Percentiles rank a stretch among this genome's conserved stretches.
Evolutionary conservation across 2,113 vertebrate species (phyloP).

Genomic region (Corythoichthys haematopterus): DNA sequence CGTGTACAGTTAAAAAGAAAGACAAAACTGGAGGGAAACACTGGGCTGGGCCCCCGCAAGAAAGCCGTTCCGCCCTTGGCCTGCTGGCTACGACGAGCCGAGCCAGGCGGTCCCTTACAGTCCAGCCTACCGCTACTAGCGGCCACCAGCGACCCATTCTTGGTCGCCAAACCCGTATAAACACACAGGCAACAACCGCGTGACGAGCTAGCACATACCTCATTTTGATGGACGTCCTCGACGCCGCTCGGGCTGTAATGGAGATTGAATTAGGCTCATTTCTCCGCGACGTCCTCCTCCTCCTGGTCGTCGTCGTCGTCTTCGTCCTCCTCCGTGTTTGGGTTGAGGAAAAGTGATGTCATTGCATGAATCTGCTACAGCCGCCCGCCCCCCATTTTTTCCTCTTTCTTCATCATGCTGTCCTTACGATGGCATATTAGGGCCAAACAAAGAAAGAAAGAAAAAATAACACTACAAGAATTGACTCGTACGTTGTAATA

Average conservation of each 20-base stretch:
- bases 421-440: neutral
- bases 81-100: neutral
- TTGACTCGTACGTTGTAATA: no score
- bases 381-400: slow-evolving; percentile 62
- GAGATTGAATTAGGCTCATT: slow-evolving; percentile 14
- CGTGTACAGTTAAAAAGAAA: no score
- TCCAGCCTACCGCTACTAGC: no score
- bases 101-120: neutral
- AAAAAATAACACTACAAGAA: no score
- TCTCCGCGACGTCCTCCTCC: slow-evolving; percentile 8
- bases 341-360: slow-evolving; percentile 75
- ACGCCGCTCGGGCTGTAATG: neutral
- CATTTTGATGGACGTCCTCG: slow-evolving; percentile 19
- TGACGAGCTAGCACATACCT: slow-evolving; percentile 36
- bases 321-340: slow-evolving; percentile 55
- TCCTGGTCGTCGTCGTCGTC: neutral
- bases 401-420: slow-evolving; percentile 12
- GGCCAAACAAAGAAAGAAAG: no score
- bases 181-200: no score
- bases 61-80: neutral
- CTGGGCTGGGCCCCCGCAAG: neutral
- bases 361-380: slow-evolving; percentile 64
- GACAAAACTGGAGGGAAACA: no score
- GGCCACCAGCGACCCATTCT: neutral
- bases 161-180: neutral